Conservation (phyloP, 2,888 invertebrate species). For the Beris morrisii region DNA sequence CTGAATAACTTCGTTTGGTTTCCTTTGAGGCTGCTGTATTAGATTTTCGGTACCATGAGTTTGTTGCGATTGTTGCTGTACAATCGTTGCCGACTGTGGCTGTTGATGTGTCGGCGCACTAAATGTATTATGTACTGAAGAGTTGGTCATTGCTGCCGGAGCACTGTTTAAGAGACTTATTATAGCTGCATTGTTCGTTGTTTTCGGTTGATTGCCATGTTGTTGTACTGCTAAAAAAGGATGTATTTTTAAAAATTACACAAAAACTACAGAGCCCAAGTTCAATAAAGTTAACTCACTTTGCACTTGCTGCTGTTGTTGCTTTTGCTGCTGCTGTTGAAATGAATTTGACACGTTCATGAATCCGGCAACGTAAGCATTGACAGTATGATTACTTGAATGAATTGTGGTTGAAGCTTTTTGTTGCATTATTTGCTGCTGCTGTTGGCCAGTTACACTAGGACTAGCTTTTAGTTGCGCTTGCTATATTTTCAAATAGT, state of each 20-base stretch:
- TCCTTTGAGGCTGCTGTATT: slow-evolving; percentile 47
- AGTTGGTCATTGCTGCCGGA: slow-evolving; percentile 71
- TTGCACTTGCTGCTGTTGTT: slow-evolving; percentile 45
- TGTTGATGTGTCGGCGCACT: slow-evolving; percentile 47
- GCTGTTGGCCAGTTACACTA: slow-evolving; percentile 46
- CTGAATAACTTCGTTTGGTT: slow-evolving; percentile 53
- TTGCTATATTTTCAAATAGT: slow-evolving; percentile 62
- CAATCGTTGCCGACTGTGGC: slow-evolving; percentile 30
- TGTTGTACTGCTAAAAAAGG: slow-evolving; percentile 25
- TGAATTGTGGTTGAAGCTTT: slow-evolving; percentile 46
- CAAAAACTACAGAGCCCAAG: neutral
- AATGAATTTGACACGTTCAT: slow-evolving; percentile 83
- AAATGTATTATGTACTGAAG: slow-evolving; percentile 58
- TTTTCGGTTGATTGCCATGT: slow-evolving; percentile 22
- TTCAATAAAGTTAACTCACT: neutral
- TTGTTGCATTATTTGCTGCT: slow-evolving; percentile 48
- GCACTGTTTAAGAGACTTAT: slow-evolving; percentile 77
- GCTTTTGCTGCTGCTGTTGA: slow-evolving; percentile 63
- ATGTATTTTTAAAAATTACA: slow-evolving; percentile 5
- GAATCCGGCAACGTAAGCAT: slow-evolving; percentile 75
- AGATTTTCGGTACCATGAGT: slow-evolving; percentile 46
- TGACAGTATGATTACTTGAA: slow-evolving; percentile 64
- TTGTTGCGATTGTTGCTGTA: slow-evolving; percentile 43
- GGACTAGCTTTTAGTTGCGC: slow-evolving; percentile 65
- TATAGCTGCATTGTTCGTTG: slow-evolving; percentile 67